Evolutionary conservation across 2,797 vertebrate species (phyloP).

Genomic region (Euthynnus affinis): DNA sequence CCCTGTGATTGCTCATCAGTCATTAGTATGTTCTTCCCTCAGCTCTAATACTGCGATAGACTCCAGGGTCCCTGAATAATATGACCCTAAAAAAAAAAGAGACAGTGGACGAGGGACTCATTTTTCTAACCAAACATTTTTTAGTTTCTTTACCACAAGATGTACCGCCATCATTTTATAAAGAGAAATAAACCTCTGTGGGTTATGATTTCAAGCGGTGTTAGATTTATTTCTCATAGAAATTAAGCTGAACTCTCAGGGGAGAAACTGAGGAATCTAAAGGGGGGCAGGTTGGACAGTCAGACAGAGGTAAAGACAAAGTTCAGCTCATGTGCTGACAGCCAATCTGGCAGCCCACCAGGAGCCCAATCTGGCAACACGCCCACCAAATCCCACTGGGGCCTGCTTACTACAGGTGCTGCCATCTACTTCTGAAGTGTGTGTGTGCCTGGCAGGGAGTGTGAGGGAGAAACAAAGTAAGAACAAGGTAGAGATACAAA

Average conservation of each 20-base stretch:
- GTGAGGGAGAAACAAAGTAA: not conserved
- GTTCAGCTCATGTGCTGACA: slow-evolving; percentile 72
- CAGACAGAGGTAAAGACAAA: slow-evolving; percentile 51
- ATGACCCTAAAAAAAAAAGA: not conserved
- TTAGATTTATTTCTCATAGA: slow-evolving; percentile 19
- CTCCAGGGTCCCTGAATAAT: not conserved
- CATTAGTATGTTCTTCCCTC: not conserved
- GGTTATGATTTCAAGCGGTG: not conserved
- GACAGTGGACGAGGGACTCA: not conserved
- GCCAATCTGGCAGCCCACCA: slow-evolving; percentile 74
- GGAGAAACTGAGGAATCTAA: slow-evolving; percentile 47
- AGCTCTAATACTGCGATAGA: not conserved
- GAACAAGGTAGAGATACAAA: not conserved
- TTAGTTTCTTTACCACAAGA: not conserved
- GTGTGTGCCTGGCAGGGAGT: slow-evolving; percentile 9
- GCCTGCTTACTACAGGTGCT: slow-evolving; percentile 58
- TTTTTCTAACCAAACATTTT: not conserved
- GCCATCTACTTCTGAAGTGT: slow-evolving; percentile 29
- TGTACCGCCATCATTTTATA: not conserved
- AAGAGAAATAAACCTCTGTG: slow-evolving; percentile 1
- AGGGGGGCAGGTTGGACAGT: slow-evolving; percentile 21
- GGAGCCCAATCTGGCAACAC: slow-evolving; percentile 59
- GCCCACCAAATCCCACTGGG: slow-evolving; percentile 63
- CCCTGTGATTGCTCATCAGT: not conserved
- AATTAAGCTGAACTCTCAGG: slow-evolving; percentile 36